Conservation (phyloP, 2,888 invertebrate species). For the Parnassius orleans region DNA sequence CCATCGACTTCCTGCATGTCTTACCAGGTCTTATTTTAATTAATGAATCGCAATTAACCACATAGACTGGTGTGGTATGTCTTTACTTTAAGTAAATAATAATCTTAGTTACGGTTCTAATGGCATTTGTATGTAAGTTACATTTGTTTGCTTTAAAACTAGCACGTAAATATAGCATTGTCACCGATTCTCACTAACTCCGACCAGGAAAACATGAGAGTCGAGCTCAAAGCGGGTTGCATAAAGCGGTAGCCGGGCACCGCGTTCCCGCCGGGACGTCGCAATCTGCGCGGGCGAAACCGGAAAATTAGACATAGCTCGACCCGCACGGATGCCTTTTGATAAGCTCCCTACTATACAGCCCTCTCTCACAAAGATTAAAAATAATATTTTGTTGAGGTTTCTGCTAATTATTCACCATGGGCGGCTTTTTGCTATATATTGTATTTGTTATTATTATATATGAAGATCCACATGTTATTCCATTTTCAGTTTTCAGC, state of each 20-base stretch:
- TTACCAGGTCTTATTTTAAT: too few relatives aligned
- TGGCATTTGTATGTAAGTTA: neutral
- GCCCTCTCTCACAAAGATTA: conserved; percentile 19
- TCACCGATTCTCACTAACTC: conserved; percentile 4
- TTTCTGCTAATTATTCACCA: conserved; percentile 15
- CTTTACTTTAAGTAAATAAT: too few relatives aligned
- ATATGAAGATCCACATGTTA: neutral
- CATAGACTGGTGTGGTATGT: too few relatives aligned
- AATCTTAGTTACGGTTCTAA: too few relatives aligned
- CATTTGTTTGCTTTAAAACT: neutral
- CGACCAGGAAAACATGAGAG: neutral
- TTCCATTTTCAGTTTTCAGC: neutral
- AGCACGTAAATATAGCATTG: conserved; percentile 5
- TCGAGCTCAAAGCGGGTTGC: conserved; percentile 18
- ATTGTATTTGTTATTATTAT: too few relatives aligned
- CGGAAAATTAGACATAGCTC: conserved; percentile 76
- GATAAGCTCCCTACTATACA: conserved; percentile 25
- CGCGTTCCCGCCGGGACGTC: conserved; percentile 45
- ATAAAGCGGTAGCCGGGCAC: conserved; percentile 39
- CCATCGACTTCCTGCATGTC: too few relatives aligned
- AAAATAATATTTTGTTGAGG: conserved; percentile 26
- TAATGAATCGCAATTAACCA: too few relatives aligned
- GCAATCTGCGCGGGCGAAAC: conserved; percentile 72
- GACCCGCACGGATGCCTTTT: conserved; percentile 26
- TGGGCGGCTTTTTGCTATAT: neutral